phyloP scores from a whole-genome alignment of 2,113 vertebrate genomes.

The Notothenia coriiceps region DNA sequence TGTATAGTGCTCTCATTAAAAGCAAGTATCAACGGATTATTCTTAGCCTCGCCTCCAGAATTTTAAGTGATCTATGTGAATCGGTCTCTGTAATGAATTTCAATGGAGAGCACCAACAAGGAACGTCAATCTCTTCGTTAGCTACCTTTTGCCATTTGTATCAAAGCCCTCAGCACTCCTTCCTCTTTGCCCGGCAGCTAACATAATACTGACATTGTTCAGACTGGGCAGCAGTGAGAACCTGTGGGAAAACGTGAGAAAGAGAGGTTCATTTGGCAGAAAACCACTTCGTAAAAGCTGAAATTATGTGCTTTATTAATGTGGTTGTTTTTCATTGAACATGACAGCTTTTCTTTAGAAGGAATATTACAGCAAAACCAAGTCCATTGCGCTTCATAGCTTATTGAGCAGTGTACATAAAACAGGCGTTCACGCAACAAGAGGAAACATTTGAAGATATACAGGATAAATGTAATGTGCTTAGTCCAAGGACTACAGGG shows the following conservation, averaged over 20 bases:
- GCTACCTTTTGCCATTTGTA: slow-evolving; percentile 79
- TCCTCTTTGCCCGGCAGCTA: slow-evolving; percentile 65
- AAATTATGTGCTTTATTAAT: slow-evolving; percentile 72
- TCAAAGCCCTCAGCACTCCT: slow-evolving; percentile 68
- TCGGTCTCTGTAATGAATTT: slow-evolving; percentile 73
- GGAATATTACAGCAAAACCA: slow-evolving; percentile 48
- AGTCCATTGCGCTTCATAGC: slow-evolving; percentile 30
- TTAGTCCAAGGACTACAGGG: slow-evolving; percentile 50
- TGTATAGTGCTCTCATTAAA: slow-evolving; percentile 72
- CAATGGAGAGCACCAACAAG: slow-evolving; percentile 67
- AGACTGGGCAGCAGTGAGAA: slow-evolving; percentile 56
- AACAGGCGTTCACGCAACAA: slow-evolving; percentile 60
- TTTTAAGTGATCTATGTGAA: slow-evolving; percentile 83
- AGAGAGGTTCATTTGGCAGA: slow-evolving; percentile 68
- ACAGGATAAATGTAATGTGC: slow-evolving; percentile 61
- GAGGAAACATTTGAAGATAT: slow-evolving; percentile 64
- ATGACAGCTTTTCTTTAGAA: slow-evolving; percentile 64
- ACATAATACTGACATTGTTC: slow-evolving; percentile 82
- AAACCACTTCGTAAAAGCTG: slow-evolving; percentile 53
- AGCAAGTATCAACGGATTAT: slow-evolving; percentile 69
- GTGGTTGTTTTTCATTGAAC: slow-evolving; percentile 59
- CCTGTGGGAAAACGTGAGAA: slow-evolving; percentile 57
- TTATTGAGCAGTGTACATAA: slow-evolving; percentile 49
- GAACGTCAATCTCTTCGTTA: slow-evolving; percentile 74
- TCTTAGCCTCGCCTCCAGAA: slow-evolving; percentile 73